Conservation (phyloP, 2,888 invertebrate species). For the Dryadula phaetusa region DNA sequence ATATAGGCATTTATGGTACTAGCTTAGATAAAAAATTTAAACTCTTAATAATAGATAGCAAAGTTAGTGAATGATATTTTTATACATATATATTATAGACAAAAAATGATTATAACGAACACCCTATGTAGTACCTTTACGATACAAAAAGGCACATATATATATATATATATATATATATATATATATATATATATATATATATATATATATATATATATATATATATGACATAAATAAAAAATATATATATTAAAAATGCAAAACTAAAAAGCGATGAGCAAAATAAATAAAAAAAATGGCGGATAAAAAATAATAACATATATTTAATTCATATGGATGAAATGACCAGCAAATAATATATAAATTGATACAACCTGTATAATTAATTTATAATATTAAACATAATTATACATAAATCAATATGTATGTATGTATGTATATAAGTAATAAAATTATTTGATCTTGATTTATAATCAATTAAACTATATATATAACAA, state of each 20-base stretch:
- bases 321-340: slow-evolving; percentile 51
- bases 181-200: too few species aligned
- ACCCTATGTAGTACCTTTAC: too few species aligned
- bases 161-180: too few species aligned
- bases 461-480: too few species aligned
- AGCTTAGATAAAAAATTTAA: neutral
- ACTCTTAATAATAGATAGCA: neutral
- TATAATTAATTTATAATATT: neutral
- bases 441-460: too few species aligned
- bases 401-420: slow-evolving; percentile 4
- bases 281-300: slow-evolving; percentile 54
- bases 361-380: slow-evolving; percentile 54
- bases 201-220: too few species aligned
- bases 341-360: slow-evolving; percentile 78
- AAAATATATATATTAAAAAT: slow-evolving; percentile 48
- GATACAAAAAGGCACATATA: too few species aligned
- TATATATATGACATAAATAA: slow-evolving; percentile 13
- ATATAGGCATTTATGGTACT: slow-evolving; percentile 5
- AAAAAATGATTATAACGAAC: neutral
- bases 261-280: slow-evolving; percentile 66
- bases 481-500: too few species aligned
- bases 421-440: neutral
- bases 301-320: neutral
- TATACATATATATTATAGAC: neutral
- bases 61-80: neutral